A percentile compares a stretch with the other conserved stretches of the same genome.
These are phyloP conservation scores for Pomacea canaliculata DNA, from an alignment of 2,888 invertebrate species.

Conservation along the genomic window DNA sequence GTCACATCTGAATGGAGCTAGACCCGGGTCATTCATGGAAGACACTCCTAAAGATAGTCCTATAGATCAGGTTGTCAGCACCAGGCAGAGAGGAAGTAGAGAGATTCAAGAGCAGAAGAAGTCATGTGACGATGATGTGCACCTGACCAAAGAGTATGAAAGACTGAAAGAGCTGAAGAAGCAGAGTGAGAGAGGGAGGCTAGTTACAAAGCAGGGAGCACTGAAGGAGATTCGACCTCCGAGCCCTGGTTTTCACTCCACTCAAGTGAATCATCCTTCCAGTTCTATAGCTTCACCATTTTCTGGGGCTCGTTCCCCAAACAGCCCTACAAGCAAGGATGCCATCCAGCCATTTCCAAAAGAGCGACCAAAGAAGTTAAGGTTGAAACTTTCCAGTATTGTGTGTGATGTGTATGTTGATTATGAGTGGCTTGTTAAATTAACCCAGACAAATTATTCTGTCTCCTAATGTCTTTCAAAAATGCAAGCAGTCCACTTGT, in stretches of 20 bases:
- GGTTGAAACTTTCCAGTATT: neutral
- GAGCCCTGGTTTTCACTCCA: neutral
- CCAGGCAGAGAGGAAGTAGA: too few relatives aligned
- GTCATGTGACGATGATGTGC: constrained; percentile 8
- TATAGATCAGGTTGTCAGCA: neutral
- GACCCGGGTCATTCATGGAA: neutral
- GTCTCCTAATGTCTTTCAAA: neutral
- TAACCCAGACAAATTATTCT: too few relatives aligned
- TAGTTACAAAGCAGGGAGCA: neutral
- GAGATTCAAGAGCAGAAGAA: constrained; percentile 11
- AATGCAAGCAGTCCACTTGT: neutral
- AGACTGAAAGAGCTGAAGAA: neutral
- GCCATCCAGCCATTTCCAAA: neutral
- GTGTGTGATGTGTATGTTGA: neutral
- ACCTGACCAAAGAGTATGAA: constrained; percentile 17
- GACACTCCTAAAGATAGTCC: neutral
- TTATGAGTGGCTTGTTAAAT: too few relatives aligned
- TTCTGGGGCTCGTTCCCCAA: neutral
- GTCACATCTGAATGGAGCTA: neutral
- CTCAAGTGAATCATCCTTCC: neutral
- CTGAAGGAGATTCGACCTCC: constrained; percentile 11
- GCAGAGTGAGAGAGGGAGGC: neutral
- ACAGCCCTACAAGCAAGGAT: constrained; percentile 3
- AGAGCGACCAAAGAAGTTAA: neutral
- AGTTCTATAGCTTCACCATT: constrained; percentile 3